Evolutionary conservation across 2,113 vertebrate genomes (phyloP).

Genomic region (Coracopsis vasa): DNA sequence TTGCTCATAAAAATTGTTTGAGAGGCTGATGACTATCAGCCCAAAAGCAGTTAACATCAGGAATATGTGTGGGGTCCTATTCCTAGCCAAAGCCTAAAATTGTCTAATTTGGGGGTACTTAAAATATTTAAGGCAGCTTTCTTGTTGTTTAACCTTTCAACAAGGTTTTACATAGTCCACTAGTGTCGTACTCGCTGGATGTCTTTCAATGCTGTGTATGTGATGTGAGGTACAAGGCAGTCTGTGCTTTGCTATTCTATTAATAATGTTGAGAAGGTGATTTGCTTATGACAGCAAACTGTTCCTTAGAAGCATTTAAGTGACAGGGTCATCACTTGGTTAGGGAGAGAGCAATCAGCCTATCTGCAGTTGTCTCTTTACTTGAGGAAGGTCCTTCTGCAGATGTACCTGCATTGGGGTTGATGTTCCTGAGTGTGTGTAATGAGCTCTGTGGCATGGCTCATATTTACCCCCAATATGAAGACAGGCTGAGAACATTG

Average conservation of each 20-base stretch:
- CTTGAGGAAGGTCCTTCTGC: neutral
- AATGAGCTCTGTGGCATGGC: neutral
- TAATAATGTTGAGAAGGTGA: neutral
- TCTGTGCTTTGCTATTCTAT: neutral
- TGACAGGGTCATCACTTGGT: neutral
- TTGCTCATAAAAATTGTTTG: neutral
- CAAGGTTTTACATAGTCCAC: neutral
- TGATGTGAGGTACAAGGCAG: neutral
- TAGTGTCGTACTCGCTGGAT: neutral
- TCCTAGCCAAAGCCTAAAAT: neutral
- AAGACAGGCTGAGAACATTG: neutral
- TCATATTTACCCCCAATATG: neutral
- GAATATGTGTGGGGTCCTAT: neutral
- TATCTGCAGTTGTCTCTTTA: neutral
- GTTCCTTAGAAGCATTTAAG: neutral
- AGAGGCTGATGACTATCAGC: neutral
- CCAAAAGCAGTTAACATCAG: neutral
- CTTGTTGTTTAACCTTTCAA: neutral
- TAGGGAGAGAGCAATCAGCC: neutral
- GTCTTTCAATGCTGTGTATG: neutral
- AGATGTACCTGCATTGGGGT: fast-evolving
- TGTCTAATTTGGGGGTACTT: neutral
- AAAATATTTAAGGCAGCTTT: neutral
- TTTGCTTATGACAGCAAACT: neutral
- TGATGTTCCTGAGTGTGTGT: neutral